phyloP scores from a whole-genome alignment of 2,113 vertebrate species.

The Sylvilagus bachmani region DNA sequence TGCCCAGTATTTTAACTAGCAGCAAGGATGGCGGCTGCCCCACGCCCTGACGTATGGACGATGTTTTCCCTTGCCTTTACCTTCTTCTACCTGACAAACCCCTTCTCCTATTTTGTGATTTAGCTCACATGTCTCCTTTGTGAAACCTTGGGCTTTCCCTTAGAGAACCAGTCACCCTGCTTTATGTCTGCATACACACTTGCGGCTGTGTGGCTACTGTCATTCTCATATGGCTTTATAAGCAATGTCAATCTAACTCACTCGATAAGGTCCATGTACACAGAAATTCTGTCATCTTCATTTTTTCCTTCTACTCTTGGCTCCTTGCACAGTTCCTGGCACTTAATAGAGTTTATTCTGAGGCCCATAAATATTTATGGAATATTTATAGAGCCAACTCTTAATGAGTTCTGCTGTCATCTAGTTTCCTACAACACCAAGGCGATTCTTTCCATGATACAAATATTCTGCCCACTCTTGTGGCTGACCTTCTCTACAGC shows the following conservation, averaged over 20 bases:
- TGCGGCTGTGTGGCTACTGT: too few species aligned
- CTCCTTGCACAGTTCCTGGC: neutral
- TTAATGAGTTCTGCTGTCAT: neutral
- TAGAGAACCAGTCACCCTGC: neutral
- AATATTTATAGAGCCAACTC: neutral
- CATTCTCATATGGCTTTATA: neutral
- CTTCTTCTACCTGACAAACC: neutral
- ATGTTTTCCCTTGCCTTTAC: neutral
- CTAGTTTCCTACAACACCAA: conserved; percentile 26
- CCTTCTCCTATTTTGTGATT: neutral
- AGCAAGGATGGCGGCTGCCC: neutral
- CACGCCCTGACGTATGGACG: neutral
- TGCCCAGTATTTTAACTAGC: neutral
- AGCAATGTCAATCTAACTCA: neutral
- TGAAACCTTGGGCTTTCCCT: conserved; percentile 25
- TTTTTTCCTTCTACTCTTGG: conserved; percentile 1
- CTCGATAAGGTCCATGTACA: neutral
- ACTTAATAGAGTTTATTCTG: neutral
- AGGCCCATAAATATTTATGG: neutral
- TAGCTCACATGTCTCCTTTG: neutral
- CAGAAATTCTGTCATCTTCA: neutral
- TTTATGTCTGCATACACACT: neutral
- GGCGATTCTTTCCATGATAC: conserved; percentile 9
- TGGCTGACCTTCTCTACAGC: neutral
- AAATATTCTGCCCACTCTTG: neutral